Evolutionary conservation across 2,888 invertebrate species (phyloP).

Genomic region (Leptogaster cylindrica): DNA sequence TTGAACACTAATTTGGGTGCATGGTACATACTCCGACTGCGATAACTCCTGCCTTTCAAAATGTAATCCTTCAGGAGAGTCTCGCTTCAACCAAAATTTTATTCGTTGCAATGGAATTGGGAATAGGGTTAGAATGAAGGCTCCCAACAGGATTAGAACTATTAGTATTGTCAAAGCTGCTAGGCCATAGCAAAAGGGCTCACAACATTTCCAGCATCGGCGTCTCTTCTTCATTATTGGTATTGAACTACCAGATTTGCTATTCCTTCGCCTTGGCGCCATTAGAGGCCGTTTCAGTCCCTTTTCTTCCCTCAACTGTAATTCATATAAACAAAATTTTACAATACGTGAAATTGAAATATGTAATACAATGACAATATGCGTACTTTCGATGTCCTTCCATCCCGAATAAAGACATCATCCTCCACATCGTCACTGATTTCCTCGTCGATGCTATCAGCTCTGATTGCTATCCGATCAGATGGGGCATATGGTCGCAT

Average conservation of each 20-base stretch:
- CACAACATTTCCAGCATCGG: constrained; percentile 66
- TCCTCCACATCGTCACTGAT: constrained; percentile 78
- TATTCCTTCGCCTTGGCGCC: constrained; percentile 69
- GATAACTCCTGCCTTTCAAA: constrained; percentile 51
- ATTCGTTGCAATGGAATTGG: constrained; percentile 69
- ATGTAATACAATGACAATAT: too few species aligned
- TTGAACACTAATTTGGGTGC: constrained; percentile 60
- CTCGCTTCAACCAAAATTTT: constrained; percentile 65
- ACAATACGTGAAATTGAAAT: too few species aligned
- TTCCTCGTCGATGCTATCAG: constrained; percentile 76
- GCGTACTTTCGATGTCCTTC: constrained; percentile 68
- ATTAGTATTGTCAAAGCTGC: constrained; percentile 67
- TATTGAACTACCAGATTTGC: constrained; percentile 62
- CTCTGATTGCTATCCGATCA: constrained; percentile 68
- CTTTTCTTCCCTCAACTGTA: constrained; percentile 69
- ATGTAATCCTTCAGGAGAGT: constrained; percentile 42
- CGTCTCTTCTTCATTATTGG: constrained; percentile 64
- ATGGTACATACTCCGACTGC: constrained; percentile 59
- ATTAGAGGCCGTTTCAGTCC: constrained; percentile 75
- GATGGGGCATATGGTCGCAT: constrained; percentile 69
- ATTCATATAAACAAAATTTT: constrained; percentile 49
- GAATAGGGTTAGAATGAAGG: constrained; percentile 70
- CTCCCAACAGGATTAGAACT: constrained; percentile 69
- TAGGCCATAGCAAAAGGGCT: constrained; percentile 71
- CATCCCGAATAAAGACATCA: constrained; percentile 78